Evolutionary conservation across 2,888 invertebrate genomes (phyloP), one percentile per base, ranked within the genome.

Genomic region (Chrysotoxum bicinctum): DNA sequence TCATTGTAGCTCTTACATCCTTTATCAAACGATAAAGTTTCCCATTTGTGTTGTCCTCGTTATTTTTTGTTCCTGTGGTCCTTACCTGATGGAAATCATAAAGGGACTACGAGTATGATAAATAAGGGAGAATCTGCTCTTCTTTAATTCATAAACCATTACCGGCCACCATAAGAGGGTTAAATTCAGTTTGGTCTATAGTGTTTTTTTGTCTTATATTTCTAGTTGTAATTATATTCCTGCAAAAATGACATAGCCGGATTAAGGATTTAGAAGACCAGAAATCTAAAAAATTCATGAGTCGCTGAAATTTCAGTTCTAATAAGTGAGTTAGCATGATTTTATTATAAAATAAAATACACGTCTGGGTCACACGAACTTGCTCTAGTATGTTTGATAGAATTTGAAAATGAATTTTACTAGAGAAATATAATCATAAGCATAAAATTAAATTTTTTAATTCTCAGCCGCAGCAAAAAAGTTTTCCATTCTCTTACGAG

Each of bases 71-170:
- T 35, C 19, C 1, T 3, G 12, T 14, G 19, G 2, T 8, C n/a
- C 37, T 19, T 73, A 73, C 60, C 60, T 50, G 72, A 45, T 50
- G 14, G 43, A 30, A 45, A 60, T 16, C 0, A 35, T 43, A 16
- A 23, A 35, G 16, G 10, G 14, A 35, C 7, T 45, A 6, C 19
- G 3, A 35, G 3, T 45, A 6, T 19, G 3, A 12, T 58, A 48
- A 54, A 56, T 43, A 72, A 72, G 19, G 23, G 14, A 60, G 32
- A 48, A 50, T 35, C 26, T 26, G 26, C 48, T 73, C 23, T 32
- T 73, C 45, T 73, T 73, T 60, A 73, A 62, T 73, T 73, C 60
- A 60, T 73, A 60, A 60, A 50, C 48, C 72, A 60, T 50, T 73
- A 60, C 30, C 16, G 19, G 43, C 19, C 26, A 60, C 48, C 60